phyloP scores from a whole-genome alignment of 35 echinoderm and acorn worm genomes.

The Heliocidaris tuberculata region DNA sequence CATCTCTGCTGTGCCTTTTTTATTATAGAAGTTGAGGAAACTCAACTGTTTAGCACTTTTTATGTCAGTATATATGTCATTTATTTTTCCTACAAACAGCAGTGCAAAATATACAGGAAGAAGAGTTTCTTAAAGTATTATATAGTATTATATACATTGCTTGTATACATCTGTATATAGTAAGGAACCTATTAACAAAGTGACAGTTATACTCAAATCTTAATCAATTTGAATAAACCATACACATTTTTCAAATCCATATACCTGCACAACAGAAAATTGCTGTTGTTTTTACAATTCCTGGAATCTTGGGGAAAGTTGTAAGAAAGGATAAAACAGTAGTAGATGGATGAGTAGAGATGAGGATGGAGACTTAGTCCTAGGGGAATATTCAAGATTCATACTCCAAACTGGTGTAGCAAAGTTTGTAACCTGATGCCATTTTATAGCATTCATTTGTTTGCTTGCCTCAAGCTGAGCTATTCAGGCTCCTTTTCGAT shows the following conservation, averaged over 20 bases:
- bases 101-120: no score
- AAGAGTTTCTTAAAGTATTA: no score
- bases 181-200: no score
- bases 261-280: neutral
- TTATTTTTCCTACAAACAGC: no score
- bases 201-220: no score
- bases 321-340: neutral
- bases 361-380: neutral
- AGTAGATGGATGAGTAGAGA: neutral
- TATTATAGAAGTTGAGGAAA: no score
- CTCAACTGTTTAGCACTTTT: no score
- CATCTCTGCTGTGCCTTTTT: neutral
- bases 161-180: no score
- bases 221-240: neutral
- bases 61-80: no score
- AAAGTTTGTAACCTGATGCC: neutral
- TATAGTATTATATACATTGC: no score
- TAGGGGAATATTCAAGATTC: neutral
- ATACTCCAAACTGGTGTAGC: neutral
- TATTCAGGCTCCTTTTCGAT: neutral
- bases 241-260: neutral
- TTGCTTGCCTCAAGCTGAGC: constrained; percentile 16
- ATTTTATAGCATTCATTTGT: constrained; percentile 23
- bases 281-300: neutral
- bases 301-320: neutral